Conservation (phyloP, 1,140 invertebrate genomes). For the Anastrepha obliqua region DNA sequence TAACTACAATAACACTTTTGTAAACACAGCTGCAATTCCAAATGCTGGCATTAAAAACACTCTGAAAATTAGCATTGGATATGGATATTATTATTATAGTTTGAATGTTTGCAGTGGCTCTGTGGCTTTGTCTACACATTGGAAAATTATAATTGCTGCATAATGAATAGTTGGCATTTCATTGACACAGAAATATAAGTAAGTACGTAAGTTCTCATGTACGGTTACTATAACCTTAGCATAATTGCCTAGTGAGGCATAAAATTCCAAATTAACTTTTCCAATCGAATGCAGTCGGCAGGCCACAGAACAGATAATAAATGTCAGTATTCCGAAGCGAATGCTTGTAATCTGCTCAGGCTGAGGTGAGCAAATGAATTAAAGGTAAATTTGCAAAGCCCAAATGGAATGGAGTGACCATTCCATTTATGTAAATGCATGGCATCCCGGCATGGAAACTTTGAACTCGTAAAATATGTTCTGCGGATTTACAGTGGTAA, state of each 20-base stretch:
- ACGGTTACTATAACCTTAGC: neutral
- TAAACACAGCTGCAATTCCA: neutral
- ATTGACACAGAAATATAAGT: neutral
- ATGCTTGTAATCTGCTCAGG: neutral
- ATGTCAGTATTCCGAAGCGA: neutral
- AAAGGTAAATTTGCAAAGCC: neutral
- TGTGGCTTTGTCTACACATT: neutral
- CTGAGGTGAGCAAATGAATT: neutral
- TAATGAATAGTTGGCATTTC: neutral
- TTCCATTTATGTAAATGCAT: neutral
- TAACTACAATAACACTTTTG: too few relatives aligned
- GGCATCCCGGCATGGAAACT: too few relatives aligned
- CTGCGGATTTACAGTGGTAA: too few relatives aligned
- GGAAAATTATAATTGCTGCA: neutral
- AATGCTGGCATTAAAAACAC: too few relatives aligned
- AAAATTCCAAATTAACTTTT: slow-evolving; percentile 29
- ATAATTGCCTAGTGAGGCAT: neutral
- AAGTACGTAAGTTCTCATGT: neutral
- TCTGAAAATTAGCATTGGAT: too few relatives aligned
- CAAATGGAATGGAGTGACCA: neutral
- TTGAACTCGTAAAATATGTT: neutral
- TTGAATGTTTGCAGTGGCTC: neutral
- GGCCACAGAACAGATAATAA: slow-evolving; percentile 10
- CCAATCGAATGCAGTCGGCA: slow-evolving; percentile 26
- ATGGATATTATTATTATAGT: too few relatives aligned